Percentiles rank a stretch among this genome's conserved stretches.
Evolutionary conservation across 1,140 invertebrate species (phyloP).

Genomic region (Ylistrum balloti): DNA sequence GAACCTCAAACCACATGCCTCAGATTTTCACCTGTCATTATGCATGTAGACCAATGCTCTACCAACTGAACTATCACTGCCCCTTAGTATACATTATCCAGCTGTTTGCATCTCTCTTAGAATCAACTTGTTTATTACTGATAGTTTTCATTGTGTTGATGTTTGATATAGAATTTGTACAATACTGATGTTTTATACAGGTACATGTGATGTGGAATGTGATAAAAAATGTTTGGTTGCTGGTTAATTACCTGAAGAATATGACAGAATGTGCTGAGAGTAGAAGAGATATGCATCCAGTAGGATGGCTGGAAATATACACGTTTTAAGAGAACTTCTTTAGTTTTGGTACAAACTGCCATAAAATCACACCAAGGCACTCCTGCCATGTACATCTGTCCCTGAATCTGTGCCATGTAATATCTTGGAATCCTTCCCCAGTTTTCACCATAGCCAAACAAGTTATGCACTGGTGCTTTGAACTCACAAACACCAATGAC

Average conservation of each 20-base stretch:
- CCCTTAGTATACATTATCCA: no score
- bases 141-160: no score
- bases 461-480: slow-evolving; percentile 70
- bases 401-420: slow-evolving; percentile 78
- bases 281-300: slow-evolving; percentile 67
- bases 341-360: slow-evolving; percentile 72
- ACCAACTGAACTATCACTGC: no score
- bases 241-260: slow-evolving; percentile 64
- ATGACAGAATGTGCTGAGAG: slow-evolving; percentile 70
- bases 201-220: no score
- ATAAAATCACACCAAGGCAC: slow-evolving; percentile 76
- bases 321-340: slow-evolving; percentile 70
- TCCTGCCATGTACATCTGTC: slow-evolving; percentile 74
- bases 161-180: no score
- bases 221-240: no score
- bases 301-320: slow-evolving; percentile 70
- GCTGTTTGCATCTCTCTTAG: no score
- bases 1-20: no score
- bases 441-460: slow-evolving; percentile 25
- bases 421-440: slow-evolving; percentile 68
- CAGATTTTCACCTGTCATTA: no score
- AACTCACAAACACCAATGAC: slow-evolving; percentile 74
- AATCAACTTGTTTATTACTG: no score
- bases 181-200: no score
- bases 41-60: no score